Evolutionary conservation across 1,140 invertebrate species (phyloP), one percentile per base, ranked within the genome.

Genomic region (Cydia fagiglandana): DNA sequence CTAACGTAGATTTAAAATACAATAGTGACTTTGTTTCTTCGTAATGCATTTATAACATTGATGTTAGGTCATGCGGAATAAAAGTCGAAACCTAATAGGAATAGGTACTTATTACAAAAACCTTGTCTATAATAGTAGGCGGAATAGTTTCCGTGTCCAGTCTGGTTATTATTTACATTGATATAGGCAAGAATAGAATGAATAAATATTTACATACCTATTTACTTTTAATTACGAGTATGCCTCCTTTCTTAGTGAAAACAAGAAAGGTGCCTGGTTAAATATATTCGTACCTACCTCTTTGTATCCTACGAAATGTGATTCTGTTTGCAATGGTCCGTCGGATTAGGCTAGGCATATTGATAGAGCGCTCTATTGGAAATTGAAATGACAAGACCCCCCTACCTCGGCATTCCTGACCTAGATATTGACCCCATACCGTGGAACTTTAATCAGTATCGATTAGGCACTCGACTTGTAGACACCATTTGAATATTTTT

Each of bases 381-480:
- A 61, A 61, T 61, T 61, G 56, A 61, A 61, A 61, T 61, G 56
- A 61, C 56, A 61, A 41, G 66, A 17, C 34, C 34, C 34, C 66
- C 66, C 66, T 41, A 10, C 66, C 64, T 38, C 64, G 1, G 64
- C 30, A 20, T 70, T n/a, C 30, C 66, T 70, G 66, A 70, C 66
- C 66, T 70, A 70, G 66, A 70, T 70, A 70, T 70, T 70, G 66
- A 70, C 66, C 66, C 66, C 66, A 70, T 70, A 41, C 38, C 34
- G 66, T 70, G 66, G 66, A 70, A 70, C n/a, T 70, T 70, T 70
- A 70, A 70, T 70, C 66, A 70, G 15, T 70, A 70, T 70, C 66
- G 66, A 70, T 70, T 70, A 38, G 30, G 38, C 45, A 38, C 66
- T 66, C 64, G 12, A 66, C 6, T 38, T 70, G 66, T 41, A n/a